Evolutionary conservation across 1,140 invertebrate species (phyloP).

Genomic region (Philaenus spumarius): DNA sequence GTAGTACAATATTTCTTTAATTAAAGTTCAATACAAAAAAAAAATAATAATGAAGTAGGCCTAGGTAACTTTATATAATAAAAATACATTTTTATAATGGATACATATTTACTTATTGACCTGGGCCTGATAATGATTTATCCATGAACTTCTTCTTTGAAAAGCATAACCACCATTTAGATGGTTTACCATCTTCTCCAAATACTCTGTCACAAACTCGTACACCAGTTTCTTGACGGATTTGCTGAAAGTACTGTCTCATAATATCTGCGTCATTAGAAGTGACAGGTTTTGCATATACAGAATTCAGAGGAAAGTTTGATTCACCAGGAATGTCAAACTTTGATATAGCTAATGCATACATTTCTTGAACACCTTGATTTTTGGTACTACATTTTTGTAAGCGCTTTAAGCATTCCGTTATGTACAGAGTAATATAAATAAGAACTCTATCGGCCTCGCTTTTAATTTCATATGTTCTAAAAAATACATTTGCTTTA

Average conservation of each 20-base stretch:
- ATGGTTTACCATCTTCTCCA: conserved; percentile 86
- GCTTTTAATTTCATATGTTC: conserved; percentile 98
- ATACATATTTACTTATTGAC: conserved; percentile 54
- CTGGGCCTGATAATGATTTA: conserved; percentile 83
- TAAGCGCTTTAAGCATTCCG: conserved; percentile 93
- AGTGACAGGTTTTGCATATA: conserved; percentile 84
- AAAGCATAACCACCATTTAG: conserved; percentile 99
- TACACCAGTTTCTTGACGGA: conserved; percentile 89
- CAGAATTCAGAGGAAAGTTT: conserved; percentile 95
- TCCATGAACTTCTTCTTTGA: conserved; percentile 99
- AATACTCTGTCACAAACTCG: conserved; percentile 91
- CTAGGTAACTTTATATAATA: too few species aligned
- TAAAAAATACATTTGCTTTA: conserved; percentile 99
- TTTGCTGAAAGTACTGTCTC: conserved; percentile 88
- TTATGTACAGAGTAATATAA: conserved; percentile 98
- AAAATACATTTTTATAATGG: too few species aligned
- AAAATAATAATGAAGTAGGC: too few species aligned
- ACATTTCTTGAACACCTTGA: conserved; percentile 92
- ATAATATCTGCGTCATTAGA: conserved; percentile 75
- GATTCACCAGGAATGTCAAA: conserved; percentile 96
- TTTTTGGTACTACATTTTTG: conserved; percentile 86
- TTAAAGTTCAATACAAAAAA: too few species aligned
- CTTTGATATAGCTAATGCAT: conserved; percentile 87
- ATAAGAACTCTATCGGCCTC: conserved; percentile 94
- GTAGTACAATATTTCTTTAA: too few species aligned